Evolutionary conservation across 23 tunicate species (phyloP), one percentile per base, ranked within the genome.

Genomic region (Clavelina lepadiformis): DNA sequence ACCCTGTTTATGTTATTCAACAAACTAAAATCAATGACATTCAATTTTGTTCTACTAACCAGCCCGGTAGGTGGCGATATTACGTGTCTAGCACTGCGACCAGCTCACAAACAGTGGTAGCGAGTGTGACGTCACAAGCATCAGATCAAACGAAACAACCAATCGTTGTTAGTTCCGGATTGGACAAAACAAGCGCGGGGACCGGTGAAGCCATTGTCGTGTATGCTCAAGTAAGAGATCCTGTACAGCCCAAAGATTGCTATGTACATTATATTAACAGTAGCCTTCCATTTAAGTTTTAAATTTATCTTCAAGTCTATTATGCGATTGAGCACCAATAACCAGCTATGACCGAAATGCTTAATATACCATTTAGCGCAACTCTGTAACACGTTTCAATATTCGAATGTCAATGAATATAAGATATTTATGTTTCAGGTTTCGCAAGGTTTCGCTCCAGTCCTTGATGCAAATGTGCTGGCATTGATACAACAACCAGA

Each of bases 221-320:
- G 5, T 82, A 82, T 56, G 91, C 91, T 0, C 91, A 82, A 36
- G 91, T 82, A 26, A 18, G 64, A n/a, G n/a, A n/a, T n/a, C n/a
- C n/a, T n/a, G n/a, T n/a, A n/a, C n/a, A n/a, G n/a, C n/a, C n/a
- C n/a, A n/a, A n/a, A n/a, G n/a, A n/a, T n/a, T n/a, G n/a, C n/a
- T 11, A 18, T 44, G 13, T 13, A 11, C 50, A 44, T 44, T 18
- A 44, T 18, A 13, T 11, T 13, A 11, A 44, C 15, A 44, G 50
- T 11, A 13, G 15, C 15, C 18, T 18, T 0, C 0, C 25, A 19
- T 15, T 21, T 0, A n/a, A n/a, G n/a, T n/a, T n/a, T n/a, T n/a
- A n/a, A n/a, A n/a, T n/a, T n/a, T n/a, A n/a, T n/a, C n/a, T n/a
- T n/a, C n/a, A n/a, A n/a, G n/a, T n/a, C n/a, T n/a, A n/a, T n/a